Evolutionary conservation across 2,797 vertebrate species (phyloP), one percentile per base, ranked within the genome.

Genomic region (Diplodus sargus): DNA sequence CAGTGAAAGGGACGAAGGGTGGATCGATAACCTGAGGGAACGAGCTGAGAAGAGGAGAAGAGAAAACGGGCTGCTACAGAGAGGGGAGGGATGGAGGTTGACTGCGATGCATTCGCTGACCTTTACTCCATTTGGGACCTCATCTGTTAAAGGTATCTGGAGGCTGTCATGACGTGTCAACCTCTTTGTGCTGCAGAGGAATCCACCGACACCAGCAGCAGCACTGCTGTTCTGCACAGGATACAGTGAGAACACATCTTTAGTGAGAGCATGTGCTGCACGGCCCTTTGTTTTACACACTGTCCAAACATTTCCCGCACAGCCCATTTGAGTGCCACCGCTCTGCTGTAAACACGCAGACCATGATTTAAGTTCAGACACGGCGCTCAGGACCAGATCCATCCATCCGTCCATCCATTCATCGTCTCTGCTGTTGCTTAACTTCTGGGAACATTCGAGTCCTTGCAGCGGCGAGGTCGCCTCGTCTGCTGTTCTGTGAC

Each of bases 251-350:
- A 79, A 30, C 30, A 49, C 62, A 25, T 59, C 73, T 60, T 74
- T 30, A 0, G 70, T 20, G 22, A 62, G 39, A 51, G 30, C 52
- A 1, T 14, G 42, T 3, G 13, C 74, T 14, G 59, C 42, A 0
- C 53, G 0, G 53, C 30, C 66, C 28, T 90, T 67, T 85, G 81
- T 85, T 83, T 87, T 70, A 87, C 74, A 49, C 22, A 4, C 23
- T 73, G 79, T 91, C 87, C 81, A 90, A 91, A 92, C 83, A 89
- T 54, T 70, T 84, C 61, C 13, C 23, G 0, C 82, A 43, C 78
- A 54, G 62, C 74, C 71, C 76, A 4, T 73, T 47, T 22, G 25
- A 76, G 87, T 68, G 69, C 81, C 87, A 71, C 30, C 17, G 1
- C 65, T 7, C 58, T 0, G 63, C 71, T 71, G 47, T 85, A 88